A percentile compares a stretch with the other conserved stretches of the same genome.
Conservation (phyloP, 2,888 invertebrate genomes). For the Glomeris marginata region DNA sequence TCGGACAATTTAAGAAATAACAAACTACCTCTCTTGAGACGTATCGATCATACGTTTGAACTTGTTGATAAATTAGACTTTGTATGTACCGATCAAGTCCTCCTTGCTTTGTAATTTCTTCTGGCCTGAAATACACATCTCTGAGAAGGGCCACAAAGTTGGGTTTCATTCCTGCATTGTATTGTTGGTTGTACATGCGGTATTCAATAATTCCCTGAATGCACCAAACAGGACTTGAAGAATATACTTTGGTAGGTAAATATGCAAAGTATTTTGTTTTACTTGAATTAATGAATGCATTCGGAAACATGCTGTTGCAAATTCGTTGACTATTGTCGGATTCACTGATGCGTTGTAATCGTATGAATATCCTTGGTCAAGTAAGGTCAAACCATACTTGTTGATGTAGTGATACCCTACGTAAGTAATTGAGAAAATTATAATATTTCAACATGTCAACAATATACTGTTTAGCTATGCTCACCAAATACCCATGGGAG, state of each 20-base stretch:
- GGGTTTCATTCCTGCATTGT: neutral
- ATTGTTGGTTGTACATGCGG: neutral
- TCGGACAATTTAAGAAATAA: neutral
- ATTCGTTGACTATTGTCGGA: slow-evolving; percentile 23
- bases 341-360: slow-evolving; percentile 19
- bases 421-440: neutral
- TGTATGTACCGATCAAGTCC: slow-evolving; percentile 3
- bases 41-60: neutral
- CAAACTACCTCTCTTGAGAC: slow-evolving; percentile 6
- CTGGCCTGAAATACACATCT: slow-evolving; percentile 6
- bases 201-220: slow-evolving; percentile 9
- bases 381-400: slow-evolving; percentile 23
- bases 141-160: neutral
- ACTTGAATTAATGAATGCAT: slow-evolving; percentile 21
- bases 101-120: neutral
- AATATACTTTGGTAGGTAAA: neutral
- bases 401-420: slow-evolving; percentile 21
- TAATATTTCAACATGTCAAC: no score
- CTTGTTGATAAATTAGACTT: slow-evolving; percentile 6
- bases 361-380: slow-evolving; percentile 20
- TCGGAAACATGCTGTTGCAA: slow-evolving; percentile 26
- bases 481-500: slow-evolving; percentile 14
- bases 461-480: no score
- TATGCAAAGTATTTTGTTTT: neutral
- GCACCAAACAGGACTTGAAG: neutral